Evolutionary conservation across 1,140 invertebrate genomes (phyloP), one percentile per base, ranked within the genome.

Genomic region (Phthorimaea operculella): DNA sequence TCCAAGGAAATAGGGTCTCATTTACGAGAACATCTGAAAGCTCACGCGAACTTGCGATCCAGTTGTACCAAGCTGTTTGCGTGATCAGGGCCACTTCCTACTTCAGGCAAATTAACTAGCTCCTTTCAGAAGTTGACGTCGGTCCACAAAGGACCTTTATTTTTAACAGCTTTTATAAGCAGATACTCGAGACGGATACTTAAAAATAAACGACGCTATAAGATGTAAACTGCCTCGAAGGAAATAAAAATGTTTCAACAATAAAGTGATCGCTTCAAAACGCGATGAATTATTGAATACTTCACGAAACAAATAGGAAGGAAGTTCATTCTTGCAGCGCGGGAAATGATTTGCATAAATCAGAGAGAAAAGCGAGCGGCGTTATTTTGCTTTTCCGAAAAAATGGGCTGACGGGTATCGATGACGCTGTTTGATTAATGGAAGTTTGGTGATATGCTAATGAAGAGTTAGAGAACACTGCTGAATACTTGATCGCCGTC

Each of bases 351-450:
- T 47, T 47, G 14, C 44, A 47, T 47, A 9, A 15, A 47, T 47
- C n/a, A 47, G 12, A 9, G 15, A 16, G 15, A 47, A 45, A 14
- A 47, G 1, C 44, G 16, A 17, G 44, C 16, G 15, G 11, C 44
- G 14, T 33, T 60, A 49, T 58, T 58, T 57, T 58, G 57, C 52
- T 54, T 51, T 64, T 63, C 54, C 53, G 34, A 42, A 39, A 58
- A 64, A 64, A 57, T 62, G 57, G 57, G 60, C 52, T 53, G 56
- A 57, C 53, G 57, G 54, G 45, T 59, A 55, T 57, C 55, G 59
- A 64, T 61, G 57, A 53, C 57, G 39, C 52, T 52, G 16, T 52
- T 48, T 69, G 70, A 77, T 74, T 73, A 70, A 78, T 70, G 63
- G 45, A 52, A 58, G 59, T 57, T 59, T 55, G 54, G 59, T 70